Conservation (phyloP, 92 coral and sea anemone genomes). For the Parazoanthus darwini region DNA sequence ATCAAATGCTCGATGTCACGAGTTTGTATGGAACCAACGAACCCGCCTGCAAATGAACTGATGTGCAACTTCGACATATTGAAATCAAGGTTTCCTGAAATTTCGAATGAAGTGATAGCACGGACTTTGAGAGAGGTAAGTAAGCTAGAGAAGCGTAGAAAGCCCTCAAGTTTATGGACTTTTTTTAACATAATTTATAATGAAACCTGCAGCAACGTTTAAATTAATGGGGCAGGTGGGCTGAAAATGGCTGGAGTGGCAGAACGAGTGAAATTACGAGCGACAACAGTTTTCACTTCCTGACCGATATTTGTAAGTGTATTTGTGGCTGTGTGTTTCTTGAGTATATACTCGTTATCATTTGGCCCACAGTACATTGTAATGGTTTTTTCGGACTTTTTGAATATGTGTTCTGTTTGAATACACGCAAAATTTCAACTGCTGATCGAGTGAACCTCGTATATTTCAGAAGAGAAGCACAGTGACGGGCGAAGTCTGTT, state of each 20-base stretch:
- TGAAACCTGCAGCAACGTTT: background rate
- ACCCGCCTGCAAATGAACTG: conserved; percentile 17
- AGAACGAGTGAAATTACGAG: no score
- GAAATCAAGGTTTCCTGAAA: conserved; percentile 39
- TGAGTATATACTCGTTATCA: background rate
- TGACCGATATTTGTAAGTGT: background rate
- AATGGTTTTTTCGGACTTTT: background rate
- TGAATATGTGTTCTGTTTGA: background rate
- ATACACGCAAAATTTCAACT: background rate
- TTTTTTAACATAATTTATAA: no score
- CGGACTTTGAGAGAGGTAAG: conserved; percentile 26
- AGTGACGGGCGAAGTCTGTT: background rate
- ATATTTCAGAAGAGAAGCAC: background rate
- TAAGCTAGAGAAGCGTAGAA: background rate
- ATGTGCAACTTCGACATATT: conserved; percentile 41
- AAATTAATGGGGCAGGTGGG: background rate
- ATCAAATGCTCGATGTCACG: conserved; percentile 32
- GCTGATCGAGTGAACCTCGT: background rate
- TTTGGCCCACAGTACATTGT: background rate
- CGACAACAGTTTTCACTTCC: background rate
- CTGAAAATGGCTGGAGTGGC: no score
- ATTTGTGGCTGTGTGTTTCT: background rate
- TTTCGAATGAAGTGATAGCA: conserved; percentile 30
- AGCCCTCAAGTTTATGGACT: background rate
- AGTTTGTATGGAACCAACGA: conserved; percentile 44